These are phyloP conservation scores for Drosophila ambigua DNA, from an alignment of 1,140 invertebrate genomes.

Conservation along the genomic window DNA sequence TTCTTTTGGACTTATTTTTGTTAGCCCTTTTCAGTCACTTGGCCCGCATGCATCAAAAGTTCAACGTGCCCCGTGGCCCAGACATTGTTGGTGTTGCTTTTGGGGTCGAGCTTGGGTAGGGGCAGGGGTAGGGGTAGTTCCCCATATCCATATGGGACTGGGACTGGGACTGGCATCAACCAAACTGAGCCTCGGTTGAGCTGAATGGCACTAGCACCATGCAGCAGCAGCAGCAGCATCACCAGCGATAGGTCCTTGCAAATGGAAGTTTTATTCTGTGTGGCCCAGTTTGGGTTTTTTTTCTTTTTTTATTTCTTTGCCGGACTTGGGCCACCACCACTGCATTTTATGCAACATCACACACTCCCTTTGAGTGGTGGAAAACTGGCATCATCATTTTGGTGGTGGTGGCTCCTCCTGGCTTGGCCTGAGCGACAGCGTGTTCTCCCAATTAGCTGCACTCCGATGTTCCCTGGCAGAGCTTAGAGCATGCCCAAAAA, in stretches of 20 bases:
- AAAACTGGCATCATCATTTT: conserved; percentile 45
- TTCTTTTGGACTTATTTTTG: conserved; percentile 6
- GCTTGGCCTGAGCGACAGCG: conserved; percentile 22
- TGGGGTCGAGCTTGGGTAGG: conserved; percentile 11
- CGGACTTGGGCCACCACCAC: conserved; percentile 13
- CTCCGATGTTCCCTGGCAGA: conserved; percentile 53
- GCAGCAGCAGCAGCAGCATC: too few species aligned
- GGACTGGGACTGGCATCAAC: conserved; percentile 22
- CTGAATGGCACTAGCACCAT: background rate
- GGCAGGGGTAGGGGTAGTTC: too few species aligned
- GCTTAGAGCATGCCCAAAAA: conserved; percentile 4
- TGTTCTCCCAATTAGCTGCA: conserved; percentile 59
- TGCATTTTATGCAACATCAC: conserved; percentile 64
- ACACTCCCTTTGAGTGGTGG: conserved; percentile 33
- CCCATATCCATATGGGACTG: conserved; percentile 18
- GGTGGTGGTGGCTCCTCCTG: conserved; percentile 24
- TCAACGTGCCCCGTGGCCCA: conserved; percentile 63
- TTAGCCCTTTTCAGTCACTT: conserved; percentile 63
- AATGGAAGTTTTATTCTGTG: too few species aligned
- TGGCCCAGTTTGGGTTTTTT: background rate
- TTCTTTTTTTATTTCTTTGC: conserved; percentile 17
- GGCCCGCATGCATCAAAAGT: conserved; percentile 72
- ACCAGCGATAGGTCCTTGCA: background rate
- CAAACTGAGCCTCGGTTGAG: conserved; percentile 9
- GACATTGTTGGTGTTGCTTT: conserved; percentile 52